A percentile compares a stretch with the other conserved stretches of the same genome.
Evolutionary conservation across 2,888 invertebrate species (phyloP).

Genomic region (Oligia fasciuncula): DNA sequence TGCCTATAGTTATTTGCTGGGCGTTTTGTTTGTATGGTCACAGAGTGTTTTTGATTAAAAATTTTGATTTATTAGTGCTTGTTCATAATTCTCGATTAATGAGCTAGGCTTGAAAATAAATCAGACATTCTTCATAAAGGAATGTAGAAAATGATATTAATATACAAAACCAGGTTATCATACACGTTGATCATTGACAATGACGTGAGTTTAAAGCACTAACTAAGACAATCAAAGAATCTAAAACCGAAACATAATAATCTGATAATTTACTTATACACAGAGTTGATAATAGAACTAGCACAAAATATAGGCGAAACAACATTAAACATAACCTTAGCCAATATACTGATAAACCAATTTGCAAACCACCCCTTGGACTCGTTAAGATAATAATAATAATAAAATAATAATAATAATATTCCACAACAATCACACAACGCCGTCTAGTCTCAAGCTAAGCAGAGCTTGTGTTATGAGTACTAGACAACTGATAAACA

Average conservation of each 20-base stretch:
- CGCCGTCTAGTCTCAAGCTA: too few relatives aligned
- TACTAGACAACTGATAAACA: too few relatives aligned
- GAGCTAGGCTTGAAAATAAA: constrained; percentile 7
- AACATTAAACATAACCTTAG: not conserved
- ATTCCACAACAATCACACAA: too few relatives aligned
- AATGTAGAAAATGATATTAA: not conserved
- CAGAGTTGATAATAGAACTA: not conserved
- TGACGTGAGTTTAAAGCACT: not conserved
- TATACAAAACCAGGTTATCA: not conserved
- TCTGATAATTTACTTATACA: not conserved
- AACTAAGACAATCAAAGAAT: not conserved
- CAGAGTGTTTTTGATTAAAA: constrained; percentile 45
- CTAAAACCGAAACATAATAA: not conserved
- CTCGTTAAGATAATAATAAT: constrained; percentile 37
- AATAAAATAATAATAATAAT: too few relatives aligned
- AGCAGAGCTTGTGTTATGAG: too few relatives aligned
- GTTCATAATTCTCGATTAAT: constrained; percentile 6
- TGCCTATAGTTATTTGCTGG: constrained; percentile 43
- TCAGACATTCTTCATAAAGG: not conserved
- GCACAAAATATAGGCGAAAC: not conserved
- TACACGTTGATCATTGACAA: too few relatives aligned
- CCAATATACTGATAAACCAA: constrained; percentile 12
- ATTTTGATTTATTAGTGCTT: constrained; percentile 49
- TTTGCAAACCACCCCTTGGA: constrained; percentile 17
- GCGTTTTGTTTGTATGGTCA: constrained; percentile 58